Conservation (phyloP, 2,797 vertebrate species). For the Neosalanx taihuensis region DNA sequence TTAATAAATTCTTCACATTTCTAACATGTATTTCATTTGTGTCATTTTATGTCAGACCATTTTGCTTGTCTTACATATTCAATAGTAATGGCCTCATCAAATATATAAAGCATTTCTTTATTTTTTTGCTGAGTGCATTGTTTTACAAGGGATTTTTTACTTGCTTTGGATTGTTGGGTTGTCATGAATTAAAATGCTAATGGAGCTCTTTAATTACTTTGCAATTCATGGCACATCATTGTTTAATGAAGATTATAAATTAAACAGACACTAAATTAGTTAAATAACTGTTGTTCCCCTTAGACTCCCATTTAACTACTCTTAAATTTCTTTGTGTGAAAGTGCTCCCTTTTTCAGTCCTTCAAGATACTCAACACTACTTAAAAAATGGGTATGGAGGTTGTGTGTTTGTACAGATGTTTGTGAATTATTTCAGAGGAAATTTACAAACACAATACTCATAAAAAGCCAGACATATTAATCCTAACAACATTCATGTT, state of each 20-base stretch:
- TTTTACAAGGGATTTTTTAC: slow-evolving; percentile 12
- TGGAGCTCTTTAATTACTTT: slow-evolving; percentile 7
- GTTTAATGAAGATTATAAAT: slow-evolving; percentile 19
- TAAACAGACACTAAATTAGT: slow-evolving; percentile 20
- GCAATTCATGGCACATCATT: slow-evolving; percentile 6
- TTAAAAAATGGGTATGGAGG: slow-evolving; percentile 48
- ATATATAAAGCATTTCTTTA: background rate
- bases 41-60: slow-evolving; percentile 25
- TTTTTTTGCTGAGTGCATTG: background rate
- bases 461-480: slow-evolving; percentile 30
- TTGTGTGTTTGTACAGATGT: slow-evolving; percentile 47
- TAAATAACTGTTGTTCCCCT: slow-evolving; percentile 18
- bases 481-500: slow-evolving; percentile 29
- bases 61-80: background rate
- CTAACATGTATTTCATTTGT: slow-evolving; percentile 30
- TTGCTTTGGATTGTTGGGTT: background rate
- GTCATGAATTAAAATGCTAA: slow-evolving; percentile 1
- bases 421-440: slow-evolving; percentile 16
- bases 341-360: slow-evolving; percentile 26
- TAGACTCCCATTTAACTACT: slow-evolving; percentile 1
- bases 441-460: slow-evolving; percentile 47
- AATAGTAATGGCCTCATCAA: no score
- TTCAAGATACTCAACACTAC: slow-evolving; percentile 16
- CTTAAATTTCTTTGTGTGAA: background rate
- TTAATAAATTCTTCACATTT: background rate